phyloP scores from a whole-genome alignment of 2,113 vertebrate species.

The Leucoraja erinaceus region DNA sequence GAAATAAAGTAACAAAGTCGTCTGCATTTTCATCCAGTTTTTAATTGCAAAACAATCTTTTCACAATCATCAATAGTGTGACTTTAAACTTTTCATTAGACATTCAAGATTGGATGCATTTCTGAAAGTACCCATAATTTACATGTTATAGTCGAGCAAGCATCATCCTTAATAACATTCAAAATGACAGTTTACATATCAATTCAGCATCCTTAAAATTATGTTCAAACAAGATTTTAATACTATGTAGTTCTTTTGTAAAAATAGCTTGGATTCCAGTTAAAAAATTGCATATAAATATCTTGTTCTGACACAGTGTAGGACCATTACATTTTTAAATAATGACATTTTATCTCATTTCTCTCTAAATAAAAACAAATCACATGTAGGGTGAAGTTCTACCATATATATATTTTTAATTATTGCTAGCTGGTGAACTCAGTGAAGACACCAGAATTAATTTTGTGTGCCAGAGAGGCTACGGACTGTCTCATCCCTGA shows the following conservation, averaged over 20 bases:
- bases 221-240: neutral
- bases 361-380: neutral
- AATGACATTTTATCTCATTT: neutral
- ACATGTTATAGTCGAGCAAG: neutral
- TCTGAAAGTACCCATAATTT: neutral
- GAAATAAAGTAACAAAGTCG: neutral
- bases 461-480: neutral
- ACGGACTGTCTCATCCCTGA: slow-evolving; percentile 19
- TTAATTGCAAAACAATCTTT: neutral
- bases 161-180: slow-evolving; percentile 7
- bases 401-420: neutral
- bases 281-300: slow-evolving; percentile 31
- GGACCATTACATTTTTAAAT: neutral
- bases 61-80: neutral
- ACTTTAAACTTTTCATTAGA: slow-evolving; percentile 4
- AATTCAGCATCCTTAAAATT: slow-evolving; percentile 13
- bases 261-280: slow-evolving; percentile 33
- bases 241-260: neutral
- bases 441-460: neutral
- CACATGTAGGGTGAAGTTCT: neutral
- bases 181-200: neutral
- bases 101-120: slow-evolving; percentile 8
- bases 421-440: slow-evolving; percentile 26
- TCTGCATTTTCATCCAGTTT: neutral
- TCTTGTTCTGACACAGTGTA: slow-evolving; percentile 16